phyloP scores from a whole-genome alignment of 2,888 invertebrate genomes.

The Arrhopalites spinosus region DNA sequence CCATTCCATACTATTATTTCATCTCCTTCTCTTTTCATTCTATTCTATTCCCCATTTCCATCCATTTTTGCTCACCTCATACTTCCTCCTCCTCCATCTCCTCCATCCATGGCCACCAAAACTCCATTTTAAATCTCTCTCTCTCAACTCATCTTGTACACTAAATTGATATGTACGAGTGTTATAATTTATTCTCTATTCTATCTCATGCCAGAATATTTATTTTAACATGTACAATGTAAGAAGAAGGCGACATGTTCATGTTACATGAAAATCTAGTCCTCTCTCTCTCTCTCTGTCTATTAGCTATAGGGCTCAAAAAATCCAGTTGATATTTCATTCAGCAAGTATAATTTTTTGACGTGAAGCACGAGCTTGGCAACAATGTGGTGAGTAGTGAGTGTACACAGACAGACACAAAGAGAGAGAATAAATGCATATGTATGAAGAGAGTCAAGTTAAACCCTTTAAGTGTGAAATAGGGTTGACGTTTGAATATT shows the following conservation, averaged over 20 bases:
- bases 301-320: no score
- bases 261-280: no score
- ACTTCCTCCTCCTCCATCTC: slow-evolving; percentile 19
- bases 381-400: background rate
- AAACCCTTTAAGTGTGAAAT: slow-evolving; percentile 45
- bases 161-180: no score
- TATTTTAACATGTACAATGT: no score
- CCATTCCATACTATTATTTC: slow-evolving; percentile 30
- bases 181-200: no score
- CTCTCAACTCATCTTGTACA: no score
- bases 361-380: background rate
- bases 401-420: background rate
- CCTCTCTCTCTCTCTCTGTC: no score
- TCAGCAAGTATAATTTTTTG: background rate
- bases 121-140: slow-evolving; percentile 33
- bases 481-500: slow-evolving; percentile 34
- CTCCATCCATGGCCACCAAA: background rate
- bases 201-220: no score
- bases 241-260: no score
- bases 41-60: slow-evolving; percentile 19
- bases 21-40: slow-evolving; percentile 24
- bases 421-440: background rate
- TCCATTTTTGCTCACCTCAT: slow-evolving; percentile 37
- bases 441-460: slow-evolving; percentile 19
- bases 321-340: background rate